Conservation (phyloP, 1,140 invertebrate species). For the Sweltsa coloradensis region DNA sequence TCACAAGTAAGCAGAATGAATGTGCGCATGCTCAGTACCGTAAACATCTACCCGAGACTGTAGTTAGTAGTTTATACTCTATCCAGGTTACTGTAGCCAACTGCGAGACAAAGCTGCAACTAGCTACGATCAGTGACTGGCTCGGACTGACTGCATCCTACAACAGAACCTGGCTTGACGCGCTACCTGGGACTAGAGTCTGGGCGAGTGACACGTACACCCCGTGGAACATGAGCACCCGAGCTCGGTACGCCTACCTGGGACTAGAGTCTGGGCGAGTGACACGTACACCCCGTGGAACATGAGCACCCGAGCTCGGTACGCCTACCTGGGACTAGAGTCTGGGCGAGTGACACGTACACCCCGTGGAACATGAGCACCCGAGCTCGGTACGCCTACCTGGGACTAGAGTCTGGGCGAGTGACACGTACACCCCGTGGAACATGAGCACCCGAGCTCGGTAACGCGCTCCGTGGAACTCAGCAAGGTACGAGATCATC, state of each 20-base stretch:
- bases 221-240: no score
- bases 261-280: not conserved
- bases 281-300: constrained; percentile 20
- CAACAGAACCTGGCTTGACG: no score
- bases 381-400: constrained; percentile 21
- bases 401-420: not conserved
- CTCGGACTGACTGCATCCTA: no score
- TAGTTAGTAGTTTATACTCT: no score
- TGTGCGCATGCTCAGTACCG: no score
- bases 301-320: constrained; percentile 25
- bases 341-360: not conserved
- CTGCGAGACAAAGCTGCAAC: no score
- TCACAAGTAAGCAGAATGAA: no score
- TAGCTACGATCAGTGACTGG: no score
- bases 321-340: constrained; percentile 21
- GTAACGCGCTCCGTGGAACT: not conserved
- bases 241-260: constrained; percentile 21
- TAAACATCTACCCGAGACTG: no score
- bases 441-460: constrained; percentile 28
- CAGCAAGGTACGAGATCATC: constrained; percentile 3
- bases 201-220: not conserved
- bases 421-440: constrained; percentile 13
- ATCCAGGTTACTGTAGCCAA: no score
- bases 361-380: constrained; percentile 30
- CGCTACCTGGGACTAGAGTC: no score